Base-by-base conservation (phyloP, 1,140 invertebrate species). In the Gryllus bimaculatus region DNA sequence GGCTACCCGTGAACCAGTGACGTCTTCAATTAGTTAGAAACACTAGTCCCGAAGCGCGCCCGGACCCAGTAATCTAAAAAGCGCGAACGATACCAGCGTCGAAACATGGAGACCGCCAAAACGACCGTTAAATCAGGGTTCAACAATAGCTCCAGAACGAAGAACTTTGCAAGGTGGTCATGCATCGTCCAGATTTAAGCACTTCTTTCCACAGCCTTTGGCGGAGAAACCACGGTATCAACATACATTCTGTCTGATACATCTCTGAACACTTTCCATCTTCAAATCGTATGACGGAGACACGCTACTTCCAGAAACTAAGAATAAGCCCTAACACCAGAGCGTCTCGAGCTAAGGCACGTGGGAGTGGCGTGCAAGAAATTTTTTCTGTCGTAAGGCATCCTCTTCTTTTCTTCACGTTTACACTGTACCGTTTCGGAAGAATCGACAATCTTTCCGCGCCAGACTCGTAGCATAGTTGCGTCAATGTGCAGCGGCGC, bases 121-220 rank as follows among this genome's bases (percentile, higher is more conserved):
- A 0, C 80, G 73, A n/a, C 73, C n/a, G n/a, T 75, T 26, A 81
- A 75, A 26, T 81, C 80, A 12, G 78, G 78, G 15, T 75, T n/a
- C 12, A 81, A 66, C 3, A 81, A 48, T 8, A 76, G 76, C 74
- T 81, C 80, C 66, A 81, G 66, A 4, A 81, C 75, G 26, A n/a
- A 26, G 74, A 8, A 81, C 48, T n/a, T 21, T 81, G 75, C n/a
- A 73, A 26, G 7, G 78, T 77, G n/a, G 47, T 79, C 77, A 76
- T 79, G 76, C 7, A 10, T 6, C 78, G 80, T 6, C 80, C 80
- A 47, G 49, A 48, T 73, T 75, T 76, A 0, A 81, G 73, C 18
- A 79, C n/a, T 49, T 81, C 80, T n/a, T 48, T 81, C 80, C 10
- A 81, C 21, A 81, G 80, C 21, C 74, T 49, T 75, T 81, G 80